phyloP scores from a whole-genome alignment of 2,888 invertebrate genomes.

The Temnothorax rugatulus region DNA sequence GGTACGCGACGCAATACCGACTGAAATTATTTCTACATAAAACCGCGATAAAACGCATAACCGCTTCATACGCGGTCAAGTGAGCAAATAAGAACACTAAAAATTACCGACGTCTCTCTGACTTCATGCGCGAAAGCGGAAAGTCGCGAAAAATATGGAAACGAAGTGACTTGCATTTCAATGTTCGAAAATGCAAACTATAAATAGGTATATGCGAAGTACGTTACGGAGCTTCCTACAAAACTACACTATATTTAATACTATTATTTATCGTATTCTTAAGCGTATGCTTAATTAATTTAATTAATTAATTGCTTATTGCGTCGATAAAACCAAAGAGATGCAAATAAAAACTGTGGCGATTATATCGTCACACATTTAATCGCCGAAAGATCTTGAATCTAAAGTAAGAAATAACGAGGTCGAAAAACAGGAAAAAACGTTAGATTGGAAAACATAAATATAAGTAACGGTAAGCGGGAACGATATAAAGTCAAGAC shows the following conservation, averaged over 20 bases:
- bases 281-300: background rate
- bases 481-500: too few relatives aligned
- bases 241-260: background rate
- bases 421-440: too few relatives aligned
- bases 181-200: background rate
- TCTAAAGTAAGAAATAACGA: too few relatives aligned
- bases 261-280: background rate
- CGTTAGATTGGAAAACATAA: too few relatives aligned
- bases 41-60: slow-evolving; percentile 23
- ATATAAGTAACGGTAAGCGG: too few relatives aligned
- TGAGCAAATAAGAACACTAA: slow-evolving; percentile 23
- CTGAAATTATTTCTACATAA: slow-evolving; percentile 29
- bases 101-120: background rate
- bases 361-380: too few relatives aligned
- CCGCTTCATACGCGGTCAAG: background rate
- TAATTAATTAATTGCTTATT: background rate
- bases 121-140: background rate
- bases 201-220: background rate
- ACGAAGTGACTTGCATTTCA: background rate
- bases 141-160: background rate
- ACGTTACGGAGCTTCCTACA: background rate
- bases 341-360: background rate
- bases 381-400: too few relatives aligned
- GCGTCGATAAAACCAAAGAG: background rate
- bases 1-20: background rate